Evolutionary conservation across 1,140 invertebrate species (phyloP).

Genomic region (Macrosteles quadrilineatus): DNA sequence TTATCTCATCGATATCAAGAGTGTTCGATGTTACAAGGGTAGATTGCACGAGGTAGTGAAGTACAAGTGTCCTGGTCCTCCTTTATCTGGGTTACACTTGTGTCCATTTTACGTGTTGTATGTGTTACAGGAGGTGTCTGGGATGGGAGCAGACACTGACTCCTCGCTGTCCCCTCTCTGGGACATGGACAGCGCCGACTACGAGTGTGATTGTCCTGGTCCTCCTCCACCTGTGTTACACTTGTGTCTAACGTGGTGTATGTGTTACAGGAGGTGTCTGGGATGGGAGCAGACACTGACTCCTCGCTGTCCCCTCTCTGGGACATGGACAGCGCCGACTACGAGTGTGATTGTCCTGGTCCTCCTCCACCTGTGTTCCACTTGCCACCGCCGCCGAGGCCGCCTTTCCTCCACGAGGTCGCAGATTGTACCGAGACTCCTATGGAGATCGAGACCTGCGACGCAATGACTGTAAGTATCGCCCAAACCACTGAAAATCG

Average conservation of each 20-base stretch:
- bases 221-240: constrained; percentile 7
- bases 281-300: constrained; percentile 30
- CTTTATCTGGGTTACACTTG: no score
- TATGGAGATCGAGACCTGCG: constrained; percentile 42
- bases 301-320: constrained; percentile 37
- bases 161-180: constrained; percentile 36
- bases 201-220: constrained; percentile 44
- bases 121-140: constrained; percentile 14
- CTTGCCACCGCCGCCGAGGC: constrained; percentile 40
- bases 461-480: constrained; percentile 43
- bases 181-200: constrained; percentile 44
- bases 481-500: no score
- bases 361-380: constrained; percentile 39
- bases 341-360: constrained; percentile 44
- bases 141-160: constrained; percentile 30
- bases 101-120: no score
- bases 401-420: constrained; percentile 44
- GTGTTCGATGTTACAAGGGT: no score
- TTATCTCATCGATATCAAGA: no score
- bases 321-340: constrained; percentile 44
- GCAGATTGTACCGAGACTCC: constrained; percentile 41
- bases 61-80: no score
- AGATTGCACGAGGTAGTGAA: no score
- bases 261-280: constrained; percentile 14
- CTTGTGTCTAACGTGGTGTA: no score